These are phyloP conservation scores for Ptychoptera albimana DNA, from an alignment of 2,888 invertebrate genomes.

Conservation along the genomic window DNA sequence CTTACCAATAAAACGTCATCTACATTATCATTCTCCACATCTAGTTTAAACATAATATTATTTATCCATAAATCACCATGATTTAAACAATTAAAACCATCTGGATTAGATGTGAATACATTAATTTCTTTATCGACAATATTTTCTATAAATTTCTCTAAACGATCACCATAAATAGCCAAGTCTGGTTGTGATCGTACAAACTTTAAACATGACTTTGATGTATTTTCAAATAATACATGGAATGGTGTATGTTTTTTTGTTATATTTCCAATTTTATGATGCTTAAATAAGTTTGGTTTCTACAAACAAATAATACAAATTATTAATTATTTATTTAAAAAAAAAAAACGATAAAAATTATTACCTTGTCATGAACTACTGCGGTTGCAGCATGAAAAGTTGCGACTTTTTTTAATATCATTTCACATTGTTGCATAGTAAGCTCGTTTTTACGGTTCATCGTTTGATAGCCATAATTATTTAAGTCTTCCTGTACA, in stretches of 20 bases:
- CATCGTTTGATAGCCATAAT: constrained; percentile 32
- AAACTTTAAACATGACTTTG: constrained; percentile 16
- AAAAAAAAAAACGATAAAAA: neutral
- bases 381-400: constrained; percentile 37
- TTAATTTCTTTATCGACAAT: constrained; percentile 17
- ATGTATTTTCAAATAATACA: constrained; percentile 15
- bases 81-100: constrained; percentile 29
- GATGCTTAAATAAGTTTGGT: constrained; percentile 17
- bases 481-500: constrained; percentile 36
- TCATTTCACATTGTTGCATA: constrained; percentile 29
- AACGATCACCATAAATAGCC: constrained; percentile 13
- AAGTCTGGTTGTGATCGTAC: constrained; percentile 13
- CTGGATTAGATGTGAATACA: constrained; percentile 16
- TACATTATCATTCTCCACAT: constrained; percentile 18
- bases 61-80: constrained; percentile 35
- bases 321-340: neutral
- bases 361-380: constrained; percentile 31
- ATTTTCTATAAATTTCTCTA: constrained; percentile 14
- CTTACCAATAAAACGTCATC: constrained; percentile 26
- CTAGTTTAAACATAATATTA: constrained; percentile 32
- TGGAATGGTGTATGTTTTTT: constrained; percentile 17
- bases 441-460: constrained; percentile 34
- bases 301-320: constrained; percentile 10
- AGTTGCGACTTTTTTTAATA: constrained; percentile 34
- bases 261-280: constrained; percentile 16